phyloP scores from a whole-genome alignment of 1,140 invertebrate species.

The Micrasema longulum region DNA sequence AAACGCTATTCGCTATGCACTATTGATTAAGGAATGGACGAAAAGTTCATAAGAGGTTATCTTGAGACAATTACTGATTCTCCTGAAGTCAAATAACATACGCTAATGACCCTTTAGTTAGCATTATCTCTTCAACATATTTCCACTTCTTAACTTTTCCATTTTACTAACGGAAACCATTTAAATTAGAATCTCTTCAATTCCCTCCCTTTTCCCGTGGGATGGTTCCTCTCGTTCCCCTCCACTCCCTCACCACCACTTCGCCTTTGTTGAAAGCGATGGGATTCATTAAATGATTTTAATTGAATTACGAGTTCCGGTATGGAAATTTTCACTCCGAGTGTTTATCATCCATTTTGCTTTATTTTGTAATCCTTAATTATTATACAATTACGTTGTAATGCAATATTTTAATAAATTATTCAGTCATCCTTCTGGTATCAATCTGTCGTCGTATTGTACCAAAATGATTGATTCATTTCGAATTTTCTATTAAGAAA shows the following conservation, averaged over 20 bases:
- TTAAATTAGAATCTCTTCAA: conserved; percentile 27
- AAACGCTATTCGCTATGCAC: no score
- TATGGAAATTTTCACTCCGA: conserved; percentile 3
- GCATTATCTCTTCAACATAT: not conserved
- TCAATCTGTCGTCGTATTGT: no score
- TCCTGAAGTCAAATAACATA: no score
- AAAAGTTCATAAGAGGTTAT: no score
- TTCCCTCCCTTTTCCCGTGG: not conserved
- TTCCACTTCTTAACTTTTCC: conserved; percentile 8
- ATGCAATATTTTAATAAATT: no score
- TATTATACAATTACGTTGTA: no score
- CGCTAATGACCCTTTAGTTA: no score
- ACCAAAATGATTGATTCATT: no score
- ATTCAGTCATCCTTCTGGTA: no score
- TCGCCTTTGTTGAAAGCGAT: conserved; percentile 22
- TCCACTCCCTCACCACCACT: not conserved
- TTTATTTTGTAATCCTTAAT: not conserved
- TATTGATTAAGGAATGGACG: no score
- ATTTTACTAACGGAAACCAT: conserved; percentile 18
- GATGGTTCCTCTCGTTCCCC: not conserved
- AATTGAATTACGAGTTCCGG: conserved; percentile 29
- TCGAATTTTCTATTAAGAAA: no score
- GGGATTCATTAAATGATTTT: conserved; percentile 35
- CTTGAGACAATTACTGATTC: no score
- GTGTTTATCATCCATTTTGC: conserved; percentile 13